Evolutionary conservation across 2,888 invertebrate species (phyloP), one percentile per base, ranked within the genome.

Genomic region (Polydrusus pterygomalis): DNA sequence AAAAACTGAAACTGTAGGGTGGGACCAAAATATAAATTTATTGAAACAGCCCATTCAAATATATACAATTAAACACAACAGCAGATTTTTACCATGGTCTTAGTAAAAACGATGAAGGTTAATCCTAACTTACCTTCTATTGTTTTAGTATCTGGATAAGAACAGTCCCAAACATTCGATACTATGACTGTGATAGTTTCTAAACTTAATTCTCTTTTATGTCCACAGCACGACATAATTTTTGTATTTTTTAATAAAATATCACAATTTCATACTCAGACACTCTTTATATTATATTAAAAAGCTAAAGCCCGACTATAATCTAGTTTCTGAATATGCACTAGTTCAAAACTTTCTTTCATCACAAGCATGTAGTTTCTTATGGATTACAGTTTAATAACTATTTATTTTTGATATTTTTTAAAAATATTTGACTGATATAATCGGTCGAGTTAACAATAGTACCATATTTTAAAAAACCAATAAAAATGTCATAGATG

Each of bases 401-500:
- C 1, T 47, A 47, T 17, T 47, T 43, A n/a, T 15, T 47, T 47
- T 47, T 17, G 17, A 47, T 47, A 17, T 17, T 47, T 47, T 47
- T 9, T 47, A 43, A n/a, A 9, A 13, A 15, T 8, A 17, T 17
- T 8, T 8, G n/a, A n/a, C n/a, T n/a, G n/a, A n/a, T n/a, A n/a
- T n/a, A n/a, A n/a, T n/a, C n/a, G n/a, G n/a, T n/a, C 1, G 9
- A 47, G 5, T 0, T 47, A 47, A 47, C 47, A 47, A 47, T 47
- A 47, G 47, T 17, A 17, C 25, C 54, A 25, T 25, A 25, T 25
- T 54, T 25, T 6, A 54, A 25, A 54, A 1, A 10, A n/a, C 54
- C 54, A n/a, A 54, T 54, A 54, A 54, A 54, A 25, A 10, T 54
- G 25, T 17, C 54, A 25, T 3, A 20, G 54, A 30, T 54, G 6